These are phyloP conservation scores for Lanistes nyassanus DNA, from an alignment of 1,140 invertebrate species.

Conservation along the genomic window DNA sequence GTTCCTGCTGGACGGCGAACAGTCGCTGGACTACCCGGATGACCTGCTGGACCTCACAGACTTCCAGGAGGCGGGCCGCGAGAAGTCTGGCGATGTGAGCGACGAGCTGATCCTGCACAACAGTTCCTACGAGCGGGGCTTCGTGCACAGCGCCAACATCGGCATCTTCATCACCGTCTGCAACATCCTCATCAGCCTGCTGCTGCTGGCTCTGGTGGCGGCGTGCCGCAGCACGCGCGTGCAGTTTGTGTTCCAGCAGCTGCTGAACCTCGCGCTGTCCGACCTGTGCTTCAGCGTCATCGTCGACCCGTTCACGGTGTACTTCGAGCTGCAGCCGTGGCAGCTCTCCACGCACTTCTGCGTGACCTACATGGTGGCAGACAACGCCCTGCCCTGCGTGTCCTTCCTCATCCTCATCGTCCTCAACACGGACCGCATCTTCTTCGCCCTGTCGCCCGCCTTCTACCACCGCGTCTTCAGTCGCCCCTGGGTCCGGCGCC, in stretches of 20 bases:
- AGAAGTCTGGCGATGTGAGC: neutral
- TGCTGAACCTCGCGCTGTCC: slow-evolving; percentile 31
- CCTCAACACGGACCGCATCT: slow-evolving; percentile 32
- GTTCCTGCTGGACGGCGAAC: neutral
- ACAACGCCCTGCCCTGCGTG: slow-evolving; percentile 32
- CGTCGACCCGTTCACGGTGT: slow-evolving; percentile 38
- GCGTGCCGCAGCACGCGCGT: slow-evolving; percentile 3
- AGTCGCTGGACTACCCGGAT: neutral
- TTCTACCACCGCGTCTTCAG: slow-evolving; percentile 25
- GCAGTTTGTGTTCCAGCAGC: slow-evolving; percentile 28
- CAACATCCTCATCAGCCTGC: slow-evolving; percentile 22
- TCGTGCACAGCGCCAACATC: slow-evolving; percentile 28
- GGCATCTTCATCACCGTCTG: slow-evolving; percentile 26
- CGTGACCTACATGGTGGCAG: slow-evolving; percentile 39
- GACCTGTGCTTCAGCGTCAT: slow-evolving; percentile 31
- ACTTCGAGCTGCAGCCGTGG: slow-evolving; percentile 38
- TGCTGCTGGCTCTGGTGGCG: slow-evolving; percentile 29
- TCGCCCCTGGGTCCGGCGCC: neutral
- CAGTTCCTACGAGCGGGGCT: slow-evolving; percentile 28
- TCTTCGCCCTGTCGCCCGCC: slow-evolving; percentile 24
- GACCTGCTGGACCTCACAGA: neutral
- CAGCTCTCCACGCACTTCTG: slow-evolving; percentile 29
- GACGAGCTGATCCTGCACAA: neutral
- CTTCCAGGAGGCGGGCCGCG: neutral
- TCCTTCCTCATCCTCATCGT: slow-evolving; percentile 28